Conservation (phyloP, 2,888 invertebrate species). For the Eilema griseolum region DNA sequence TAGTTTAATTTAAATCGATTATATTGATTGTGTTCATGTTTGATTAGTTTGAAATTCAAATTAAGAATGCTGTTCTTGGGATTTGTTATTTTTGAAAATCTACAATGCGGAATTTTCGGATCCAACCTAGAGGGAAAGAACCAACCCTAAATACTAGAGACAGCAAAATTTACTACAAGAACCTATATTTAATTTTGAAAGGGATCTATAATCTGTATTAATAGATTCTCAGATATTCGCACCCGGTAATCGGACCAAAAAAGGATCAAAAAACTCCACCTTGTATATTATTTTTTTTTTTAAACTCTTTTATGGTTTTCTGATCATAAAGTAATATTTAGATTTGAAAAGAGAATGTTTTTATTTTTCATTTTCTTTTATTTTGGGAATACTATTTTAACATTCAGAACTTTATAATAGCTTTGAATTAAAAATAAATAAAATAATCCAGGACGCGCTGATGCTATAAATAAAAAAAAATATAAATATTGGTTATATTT, state of each 20-base stretch:
- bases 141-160: too few species aligned
- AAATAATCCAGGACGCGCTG: background rate
- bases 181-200: too few species aligned
- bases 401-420: background rate
- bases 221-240: too few species aligned
- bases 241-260: too few species aligned
- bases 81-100: background rate
- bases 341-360: background rate
- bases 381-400: background rate
- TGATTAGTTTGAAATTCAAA: background rate
- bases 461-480: background rate
- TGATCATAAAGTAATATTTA: background rate
- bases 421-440: background rate
- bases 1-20: background rate
- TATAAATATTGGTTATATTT: background rate
- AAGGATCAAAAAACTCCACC: too few species aligned
- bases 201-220: too few species aligned
- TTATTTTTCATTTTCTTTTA: background rate
- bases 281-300: background rate
- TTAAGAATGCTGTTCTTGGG: too few species aligned
- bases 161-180: too few species aligned
- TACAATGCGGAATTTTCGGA: too few species aligned
- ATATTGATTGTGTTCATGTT: background rate
- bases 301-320: background rate
- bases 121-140: too few species aligned